Evolutionary conservation across 2,888 invertebrate genomes (phyloP), one percentile per base, ranked within the genome.

Genomic region (Crioceris asparagi): DNA sequence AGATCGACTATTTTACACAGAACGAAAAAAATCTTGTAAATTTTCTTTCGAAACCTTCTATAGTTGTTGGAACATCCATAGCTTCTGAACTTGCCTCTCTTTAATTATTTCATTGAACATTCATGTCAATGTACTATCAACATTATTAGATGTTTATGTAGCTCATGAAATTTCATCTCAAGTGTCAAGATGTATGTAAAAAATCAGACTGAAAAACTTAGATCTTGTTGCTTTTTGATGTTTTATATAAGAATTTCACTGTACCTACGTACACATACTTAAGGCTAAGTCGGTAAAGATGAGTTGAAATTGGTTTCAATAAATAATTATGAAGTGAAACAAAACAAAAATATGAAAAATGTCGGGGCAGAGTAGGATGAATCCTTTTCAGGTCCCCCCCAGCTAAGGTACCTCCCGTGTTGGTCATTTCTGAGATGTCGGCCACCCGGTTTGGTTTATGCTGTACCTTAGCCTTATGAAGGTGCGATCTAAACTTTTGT

Each of bases 111-210:
- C 10, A 21, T 21, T 21, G 10, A 21, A 21, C 10, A 21, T 7
- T 6, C 10, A 21, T 21, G 10, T 21, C 6, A 10, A 21, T 32
- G 21, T 34, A 30, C 23, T 23, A 25, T 15, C 10, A 21, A n/a
- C n/a, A n/a, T n/a, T n/a, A n/a, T n/a, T n/a, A n/a, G n/a, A n/a
- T 32, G 11, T 49, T 47, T 47, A 35, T 44, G 43, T 50, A 52
- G 53, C 51, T 61, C 64, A 64, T 64, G 64, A 64, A 63, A 63
- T 64, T 64, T 64, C 62, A 55, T 53, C n/a, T n/a, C 59, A 59
- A 59, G 60, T 59, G 51, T 55, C 49, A 52, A 52, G 50, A 43
- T n/a, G n/a, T n/a, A n/a, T n/a, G n/a, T n/a, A n/a, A n/a, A n/a
- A n/a, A n/a, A n/a, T n/a, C n/a, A n/a, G n/a, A n/a, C n/a, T n/a